phyloP scores from a whole-genome alignment of 2,797 vertebrate species.

The Gouania willdenowi region DNA sequence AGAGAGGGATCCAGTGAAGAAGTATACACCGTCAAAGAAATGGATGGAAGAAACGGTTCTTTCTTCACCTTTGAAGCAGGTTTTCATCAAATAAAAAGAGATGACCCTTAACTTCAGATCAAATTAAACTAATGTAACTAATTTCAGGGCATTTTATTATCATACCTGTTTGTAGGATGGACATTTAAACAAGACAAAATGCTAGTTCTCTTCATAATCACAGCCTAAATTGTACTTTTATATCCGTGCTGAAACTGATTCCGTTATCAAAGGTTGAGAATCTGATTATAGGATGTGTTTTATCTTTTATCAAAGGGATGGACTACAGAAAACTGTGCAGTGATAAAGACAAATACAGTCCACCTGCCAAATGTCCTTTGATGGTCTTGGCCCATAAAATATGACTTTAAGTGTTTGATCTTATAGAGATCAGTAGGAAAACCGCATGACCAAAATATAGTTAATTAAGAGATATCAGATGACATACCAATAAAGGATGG shows the following conservation, averaged over 20 bases:
- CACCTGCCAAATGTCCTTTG: conserved; percentile 67
- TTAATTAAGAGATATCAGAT: conserved; percentile 29
- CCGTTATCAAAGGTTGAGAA: conserved; percentile 43
- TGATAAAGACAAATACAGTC: conserved; percentile 57
- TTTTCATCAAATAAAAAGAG: conserved; percentile 17
- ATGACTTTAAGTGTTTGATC: conserved; percentile 53
- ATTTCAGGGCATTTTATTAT: neutral
- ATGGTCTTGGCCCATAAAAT: conserved; percentile 47
- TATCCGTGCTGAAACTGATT: conserved; percentile 16
- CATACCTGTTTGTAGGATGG: too few species aligned
- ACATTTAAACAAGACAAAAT: too few species aligned
- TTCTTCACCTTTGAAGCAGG: conserved; percentile 40
- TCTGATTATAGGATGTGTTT: conserved; percentile 51
- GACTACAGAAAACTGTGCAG: conserved; percentile 48
- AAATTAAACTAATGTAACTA: too few species aligned
- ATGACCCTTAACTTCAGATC: too few species aligned
- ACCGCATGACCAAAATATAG: conserved; percentile 23
- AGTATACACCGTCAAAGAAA: conserved; percentile 43
- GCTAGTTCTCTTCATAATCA: too few species aligned
- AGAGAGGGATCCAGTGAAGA: conserved; percentile 17
- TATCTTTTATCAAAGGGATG: conserved; percentile 67
- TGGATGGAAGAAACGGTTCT: conserved; percentile 35
- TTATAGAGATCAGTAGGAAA: conserved; percentile 31
- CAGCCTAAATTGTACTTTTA: too few species aligned
- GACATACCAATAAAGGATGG: conserved; percentile 3